These are phyloP conservation scores for Ischnus inquisitorius DNA, from an alignment of 2,888 invertebrate species.

Conservation along the genomic window DNA sequence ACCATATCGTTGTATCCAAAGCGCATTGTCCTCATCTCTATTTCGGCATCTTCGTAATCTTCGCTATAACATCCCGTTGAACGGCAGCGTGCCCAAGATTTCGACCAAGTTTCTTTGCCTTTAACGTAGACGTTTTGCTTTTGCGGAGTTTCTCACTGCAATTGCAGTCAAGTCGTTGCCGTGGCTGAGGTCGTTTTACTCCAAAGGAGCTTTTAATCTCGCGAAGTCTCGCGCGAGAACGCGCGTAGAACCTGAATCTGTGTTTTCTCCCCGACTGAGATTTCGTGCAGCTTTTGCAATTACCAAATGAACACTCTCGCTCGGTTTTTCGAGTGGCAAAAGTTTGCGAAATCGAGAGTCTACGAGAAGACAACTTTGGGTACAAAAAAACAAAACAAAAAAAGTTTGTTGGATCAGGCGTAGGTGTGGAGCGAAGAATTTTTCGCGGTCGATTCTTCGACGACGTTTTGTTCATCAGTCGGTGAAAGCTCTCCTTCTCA, in stretches of 20 bases:
- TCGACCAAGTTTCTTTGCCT: conserved; percentile 5
- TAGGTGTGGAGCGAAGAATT: neutral
- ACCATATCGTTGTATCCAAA: neutral
- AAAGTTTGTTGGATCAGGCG: neutral
- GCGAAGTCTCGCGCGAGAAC: conserved; percentile 8
- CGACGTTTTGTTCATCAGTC: conserved; percentile 47
- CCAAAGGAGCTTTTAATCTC: conserved; percentile 24
- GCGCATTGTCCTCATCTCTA: neutral
- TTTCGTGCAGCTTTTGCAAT: neutral
- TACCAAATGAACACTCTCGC: no score
- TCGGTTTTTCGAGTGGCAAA: no score
- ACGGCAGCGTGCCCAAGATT: neutral
- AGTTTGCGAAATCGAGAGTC: no score
- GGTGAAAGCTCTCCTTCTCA: conserved; percentile 43
- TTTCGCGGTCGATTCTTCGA: conserved; percentile 38
- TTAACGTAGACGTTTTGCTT: neutral
- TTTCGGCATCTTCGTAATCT: neutral
- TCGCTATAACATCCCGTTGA: neutral
- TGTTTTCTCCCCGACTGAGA: neutral
- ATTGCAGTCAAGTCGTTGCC: neutral
- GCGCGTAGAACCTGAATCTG: neutral
- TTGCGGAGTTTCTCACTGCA: neutral
- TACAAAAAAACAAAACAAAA: neutral
- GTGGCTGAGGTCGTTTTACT: neutral
- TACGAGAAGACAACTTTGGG: neutral